phyloP scores from a whole-genome alignment of 2,888 invertebrate species.

The Petrophora chlorosata region DNA sequence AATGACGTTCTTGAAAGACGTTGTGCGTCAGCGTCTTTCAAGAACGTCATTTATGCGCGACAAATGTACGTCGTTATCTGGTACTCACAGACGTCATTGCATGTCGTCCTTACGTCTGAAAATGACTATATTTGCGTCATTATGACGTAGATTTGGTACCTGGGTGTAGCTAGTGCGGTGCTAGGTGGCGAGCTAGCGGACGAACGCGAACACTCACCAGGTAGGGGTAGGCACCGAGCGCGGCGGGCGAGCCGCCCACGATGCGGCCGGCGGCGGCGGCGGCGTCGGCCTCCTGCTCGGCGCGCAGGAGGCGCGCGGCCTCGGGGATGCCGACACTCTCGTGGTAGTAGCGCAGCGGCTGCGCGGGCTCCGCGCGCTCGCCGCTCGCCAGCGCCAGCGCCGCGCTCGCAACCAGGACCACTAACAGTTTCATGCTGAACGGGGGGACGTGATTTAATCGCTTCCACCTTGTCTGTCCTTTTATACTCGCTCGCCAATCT shows the following conservation, averaged over 20 bases:
- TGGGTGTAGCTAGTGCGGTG: no score
- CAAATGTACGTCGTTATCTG: no score
- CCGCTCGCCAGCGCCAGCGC: not conserved
- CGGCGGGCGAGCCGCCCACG: conserved; percentile 31
- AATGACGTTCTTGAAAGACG: no score
- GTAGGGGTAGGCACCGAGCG: conserved; percentile 37
- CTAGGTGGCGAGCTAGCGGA: no score
- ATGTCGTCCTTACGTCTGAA: no score
- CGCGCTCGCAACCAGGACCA: not conserved
- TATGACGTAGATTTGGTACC: no score
- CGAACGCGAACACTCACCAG: conserved; percentile 19
- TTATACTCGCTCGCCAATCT: conserved; percentile 1
- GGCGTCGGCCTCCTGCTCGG: conserved; percentile 21
- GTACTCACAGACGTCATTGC: no score
- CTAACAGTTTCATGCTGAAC: not conserved
- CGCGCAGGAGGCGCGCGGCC: conserved; percentile 38
- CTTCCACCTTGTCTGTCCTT: not conserved
- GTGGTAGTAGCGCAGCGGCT: conserved; percentile 34
- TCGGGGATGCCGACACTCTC: conserved; percentile 36
- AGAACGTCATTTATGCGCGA: no score
- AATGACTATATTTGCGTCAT: no score
- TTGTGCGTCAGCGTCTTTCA: no score
- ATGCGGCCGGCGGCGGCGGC: conserved; percentile 26
- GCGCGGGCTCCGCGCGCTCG: not conserved
- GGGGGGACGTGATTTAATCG: not conserved